Percentiles rank a stretch among this genome's conserved stretches.
phyloP scores from a whole-genome alignment of 2,797 vertebrate genomes.

The Threskiornis aethiopicus region DNA sequence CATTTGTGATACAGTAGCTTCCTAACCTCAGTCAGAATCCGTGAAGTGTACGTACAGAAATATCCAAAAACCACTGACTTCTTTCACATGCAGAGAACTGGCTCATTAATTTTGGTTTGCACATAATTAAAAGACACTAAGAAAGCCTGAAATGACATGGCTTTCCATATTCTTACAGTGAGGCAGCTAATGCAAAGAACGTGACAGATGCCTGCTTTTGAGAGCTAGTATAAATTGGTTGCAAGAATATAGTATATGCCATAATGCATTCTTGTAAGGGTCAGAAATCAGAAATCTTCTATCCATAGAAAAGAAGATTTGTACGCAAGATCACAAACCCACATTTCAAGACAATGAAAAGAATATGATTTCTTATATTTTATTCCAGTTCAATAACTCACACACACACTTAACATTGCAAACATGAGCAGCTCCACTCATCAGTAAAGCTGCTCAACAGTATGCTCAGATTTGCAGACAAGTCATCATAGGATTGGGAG shows the following conservation, averaged over 20 bases:
- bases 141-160: not conserved
- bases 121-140: not conserved
- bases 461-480: not conserved
- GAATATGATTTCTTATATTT: not conserved
- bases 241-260: not conserved
- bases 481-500: not conserved
- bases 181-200: not conserved
- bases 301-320: not conserved
- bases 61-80: conserved; percentile 16
- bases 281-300: not conserved
- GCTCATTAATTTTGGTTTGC: conserved; percentile 28
- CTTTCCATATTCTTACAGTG: not conserved
- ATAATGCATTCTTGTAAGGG: not conserved
- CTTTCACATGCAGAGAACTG: not conserved
- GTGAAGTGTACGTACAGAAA: not conserved
- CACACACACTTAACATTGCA: not conserved
- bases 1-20: conserved; percentile 29
- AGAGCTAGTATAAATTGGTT: not conserved
- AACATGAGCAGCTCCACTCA: not conserved
- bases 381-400: not conserved
- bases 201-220: not conserved
- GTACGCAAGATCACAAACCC: not conserved
- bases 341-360: not conserved
- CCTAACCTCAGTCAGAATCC: conserved; percentile 20
- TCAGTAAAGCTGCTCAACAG: not conserved